Percentiles rank a stretch among this genome's conserved stretches.
phyloP scores from a whole-genome alignment of 2,797 vertebrate genomes.

The Numenius phaeopus region DNA sequence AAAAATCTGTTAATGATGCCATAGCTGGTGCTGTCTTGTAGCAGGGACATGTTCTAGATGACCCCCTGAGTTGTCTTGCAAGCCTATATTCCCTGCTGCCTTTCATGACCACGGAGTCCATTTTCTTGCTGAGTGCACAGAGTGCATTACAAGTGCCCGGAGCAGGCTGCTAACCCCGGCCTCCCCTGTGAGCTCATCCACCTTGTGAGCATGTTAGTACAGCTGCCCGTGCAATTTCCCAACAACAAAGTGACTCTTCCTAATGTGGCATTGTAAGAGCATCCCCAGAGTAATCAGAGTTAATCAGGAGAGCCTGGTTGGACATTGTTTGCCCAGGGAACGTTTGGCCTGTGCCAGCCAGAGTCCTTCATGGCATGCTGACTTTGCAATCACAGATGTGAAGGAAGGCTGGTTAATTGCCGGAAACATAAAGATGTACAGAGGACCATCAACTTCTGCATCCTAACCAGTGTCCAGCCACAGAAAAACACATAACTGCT shows the following conservation, averaged over 20 bases:
- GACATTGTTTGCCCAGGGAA: not conserved
- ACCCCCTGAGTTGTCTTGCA: not conserved
- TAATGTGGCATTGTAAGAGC: not conserved
- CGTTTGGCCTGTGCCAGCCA: not conserved
- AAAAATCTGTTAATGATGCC: not conserved
- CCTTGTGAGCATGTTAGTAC: rapidly evolving
- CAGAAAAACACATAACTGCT: not conserved
- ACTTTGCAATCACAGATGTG: not conserved
- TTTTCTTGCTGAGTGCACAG: not conserved
- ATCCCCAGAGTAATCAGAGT: not conserved
- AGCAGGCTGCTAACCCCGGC: not conserved
- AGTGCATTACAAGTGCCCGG: rapidly evolving
- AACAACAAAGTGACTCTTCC: not conserved
- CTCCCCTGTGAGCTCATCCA: not conserved
- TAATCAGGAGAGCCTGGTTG: not conserved
- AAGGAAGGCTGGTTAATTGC: not conserved
- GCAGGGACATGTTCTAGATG: not conserved
- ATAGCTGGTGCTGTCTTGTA: not conserved
- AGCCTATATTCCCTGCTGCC: not conserved
- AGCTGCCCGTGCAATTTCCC: not conserved
- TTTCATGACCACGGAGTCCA: not conserved
- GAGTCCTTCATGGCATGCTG: not conserved
- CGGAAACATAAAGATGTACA: not conserved
- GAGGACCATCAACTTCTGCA: not conserved
- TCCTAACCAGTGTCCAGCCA: not conserved